These are phyloP conservation scores for Megalonaias nervosa DNA, from an alignment of 1,140 invertebrate species.

Conservation along the genomic window DNA sequence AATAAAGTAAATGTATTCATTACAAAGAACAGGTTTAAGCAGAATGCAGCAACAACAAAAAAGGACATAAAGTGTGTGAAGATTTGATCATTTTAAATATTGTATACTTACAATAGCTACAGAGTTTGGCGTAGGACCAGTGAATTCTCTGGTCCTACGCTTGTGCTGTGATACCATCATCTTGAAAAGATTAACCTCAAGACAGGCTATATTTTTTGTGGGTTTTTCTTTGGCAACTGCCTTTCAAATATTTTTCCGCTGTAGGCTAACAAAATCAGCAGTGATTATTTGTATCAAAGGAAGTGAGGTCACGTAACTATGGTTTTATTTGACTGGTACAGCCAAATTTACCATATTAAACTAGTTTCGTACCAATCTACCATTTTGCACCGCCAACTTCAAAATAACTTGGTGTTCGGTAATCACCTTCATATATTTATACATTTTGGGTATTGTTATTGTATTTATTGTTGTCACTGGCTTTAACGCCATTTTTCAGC, in stretches of 20 bases:
- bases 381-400: no score
- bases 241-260: neutral
- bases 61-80: neutral
- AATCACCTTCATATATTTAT: no score
- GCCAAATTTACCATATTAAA: no score
- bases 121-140: conserved; percentile 65
- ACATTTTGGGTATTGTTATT: no score
- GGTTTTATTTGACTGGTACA: neutral
- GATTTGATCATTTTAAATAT: conserved; percentile 2
- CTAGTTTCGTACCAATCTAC: no score
- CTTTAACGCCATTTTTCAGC: no score
- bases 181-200: conserved; percentile 31
- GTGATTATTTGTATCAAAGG: conserved; percentile 36
- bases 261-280: neutral
- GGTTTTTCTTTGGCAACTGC: neutral
- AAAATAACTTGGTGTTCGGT: no score
- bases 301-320: conserved; percentile 52
- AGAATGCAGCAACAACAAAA: neutral
- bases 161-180: conserved; percentile 63
- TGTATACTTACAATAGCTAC: conserved; percentile 68
- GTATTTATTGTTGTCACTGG: no score
- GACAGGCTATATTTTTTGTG: neutral
- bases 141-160: conserved; percentile 61
- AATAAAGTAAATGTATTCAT: neutral
- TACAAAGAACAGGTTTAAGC: neutral